These are phyloP conservation scores for Eristalis arbustorum DNA, from an alignment of 2,888 invertebrate genomes.

Conservation along the genomic window DNA sequence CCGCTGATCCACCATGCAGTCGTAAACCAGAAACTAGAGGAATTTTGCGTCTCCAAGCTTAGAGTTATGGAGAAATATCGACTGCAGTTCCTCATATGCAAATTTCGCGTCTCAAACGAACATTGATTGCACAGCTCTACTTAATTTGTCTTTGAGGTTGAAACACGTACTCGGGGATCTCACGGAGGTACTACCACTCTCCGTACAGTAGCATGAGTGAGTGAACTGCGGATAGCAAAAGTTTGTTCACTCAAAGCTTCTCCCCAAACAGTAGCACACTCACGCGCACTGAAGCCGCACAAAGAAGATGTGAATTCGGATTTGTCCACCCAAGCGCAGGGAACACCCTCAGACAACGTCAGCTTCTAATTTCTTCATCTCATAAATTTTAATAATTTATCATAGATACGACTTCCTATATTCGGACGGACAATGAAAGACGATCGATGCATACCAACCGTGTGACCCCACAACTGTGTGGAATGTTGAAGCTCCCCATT, in stretches of 20 bases:
- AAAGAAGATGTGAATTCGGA: not conserved
- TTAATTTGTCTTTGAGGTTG: not conserved
- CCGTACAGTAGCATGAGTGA: too few relatives aligned
- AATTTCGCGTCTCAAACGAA: not conserved
- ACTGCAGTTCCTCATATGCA: not conserved
- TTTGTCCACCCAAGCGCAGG: not conserved
- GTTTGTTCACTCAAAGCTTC: not conserved
- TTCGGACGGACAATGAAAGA: not conserved
- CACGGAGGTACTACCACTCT: too few relatives aligned
- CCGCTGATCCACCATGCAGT: not conserved
- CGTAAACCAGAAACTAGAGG: not conserved
- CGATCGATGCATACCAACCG: not conserved
- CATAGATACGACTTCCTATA: constrained; percentile 25
- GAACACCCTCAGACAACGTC: not conserved
- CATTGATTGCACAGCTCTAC: not conserved
- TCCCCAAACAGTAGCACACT: not conserved
- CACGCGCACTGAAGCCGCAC: not conserved
- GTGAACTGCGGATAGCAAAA: not conserved
- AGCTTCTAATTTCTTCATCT: constrained; percentile 27
- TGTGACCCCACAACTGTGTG: constrained; percentile 23
- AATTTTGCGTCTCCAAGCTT: not conserved
- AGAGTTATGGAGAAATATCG: not conserved
- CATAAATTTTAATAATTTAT: constrained; percentile 50
- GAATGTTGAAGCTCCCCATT: constrained; percentile 52
- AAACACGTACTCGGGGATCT: not conserved